phyloP scores from a whole-genome alignment of 30 jellyfish, hydroid and myxozoan genomes.

The Clytia hemisphaerica region DNA sequence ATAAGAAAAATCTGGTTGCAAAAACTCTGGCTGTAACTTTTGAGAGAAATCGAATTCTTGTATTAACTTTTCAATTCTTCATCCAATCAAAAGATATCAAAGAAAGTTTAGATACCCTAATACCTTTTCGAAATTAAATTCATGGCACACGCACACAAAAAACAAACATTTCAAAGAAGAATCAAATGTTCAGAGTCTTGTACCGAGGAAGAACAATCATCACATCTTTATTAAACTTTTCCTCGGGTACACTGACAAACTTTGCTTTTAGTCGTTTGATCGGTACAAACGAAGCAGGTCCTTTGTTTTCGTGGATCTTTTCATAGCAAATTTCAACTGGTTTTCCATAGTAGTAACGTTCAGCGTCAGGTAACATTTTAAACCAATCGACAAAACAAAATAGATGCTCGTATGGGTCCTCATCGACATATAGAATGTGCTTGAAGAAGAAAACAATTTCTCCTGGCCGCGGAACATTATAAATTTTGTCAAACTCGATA shows the following conservation, averaged over 20 bases:
- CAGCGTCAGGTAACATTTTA: background rate
- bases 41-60: too few relatives aligned
- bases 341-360: background rate
- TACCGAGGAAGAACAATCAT: slow-evolving; percentile 6
- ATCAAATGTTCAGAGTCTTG: background rate
- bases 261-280: background rate
- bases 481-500: too few relatives aligned
- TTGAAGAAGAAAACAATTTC: too few relatives aligned
- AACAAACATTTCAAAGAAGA: too few relatives aligned
- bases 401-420: background rate
- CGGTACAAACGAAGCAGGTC: slow-evolving; percentile 19
- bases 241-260: background rate
- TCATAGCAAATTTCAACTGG: background rate
- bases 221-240: background rate
- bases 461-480: too few relatives aligned
- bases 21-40: too few relatives aligned
- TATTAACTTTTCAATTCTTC: too few relatives aligned
- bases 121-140: too few relatives aligned
- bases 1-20: too few relatives aligned
- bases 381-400: slow-evolving; percentile 2
- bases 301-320: background rate
- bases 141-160: too few relatives aligned
- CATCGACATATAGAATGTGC: background rate
- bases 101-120: too few relatives aligned
- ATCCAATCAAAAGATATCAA: too few relatives aligned